Conservation (phyloP, 2,113 vertebrate genomes). For the Datnioides undecimradiatus region DNA sequence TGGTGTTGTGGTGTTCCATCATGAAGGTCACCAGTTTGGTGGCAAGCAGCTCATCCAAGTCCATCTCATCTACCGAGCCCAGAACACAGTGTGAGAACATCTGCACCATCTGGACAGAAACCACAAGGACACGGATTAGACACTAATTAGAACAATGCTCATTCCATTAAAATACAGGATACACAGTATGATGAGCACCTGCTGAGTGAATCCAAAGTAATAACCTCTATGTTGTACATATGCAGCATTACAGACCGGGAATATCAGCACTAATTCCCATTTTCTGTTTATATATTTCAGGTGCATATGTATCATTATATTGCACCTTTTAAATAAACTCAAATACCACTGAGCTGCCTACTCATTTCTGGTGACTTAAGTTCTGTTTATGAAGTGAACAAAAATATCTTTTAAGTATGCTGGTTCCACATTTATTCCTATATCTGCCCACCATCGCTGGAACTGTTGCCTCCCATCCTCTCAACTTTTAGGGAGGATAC, state of each 20-base stretch:
- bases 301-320: too few species aligned
- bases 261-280: too few species aligned
- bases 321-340: too few species aligned
- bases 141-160: background rate
- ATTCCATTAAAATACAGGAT: too few species aligned
- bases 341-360: too few species aligned
- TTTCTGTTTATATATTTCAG: too few species aligned
- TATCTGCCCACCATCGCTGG: background rate
- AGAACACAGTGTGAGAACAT: conserved; percentile 76
- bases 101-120: conserved; percentile 73
- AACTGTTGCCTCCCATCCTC: background rate
- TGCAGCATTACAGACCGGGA: too few species aligned
- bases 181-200: background rate
- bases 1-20: conserved; percentile 72
- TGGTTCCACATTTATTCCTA: too few species aligned
- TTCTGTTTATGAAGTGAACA: too few species aligned
- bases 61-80: conserved; percentile 77
- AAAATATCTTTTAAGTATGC: too few species aligned
- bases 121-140: background rate
- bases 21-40: conserved; percentile 79
- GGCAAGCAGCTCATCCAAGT: conserved; percentile 76
- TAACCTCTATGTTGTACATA: background rate
- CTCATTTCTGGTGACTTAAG: too few species aligned
- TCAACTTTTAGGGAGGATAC: background rate
- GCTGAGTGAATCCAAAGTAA: background rate